These are phyloP conservation scores for Aleiodes sp. DNA, from an alignment of 1,140 invertebrate species.

Conservation along the genomic window DNA sequence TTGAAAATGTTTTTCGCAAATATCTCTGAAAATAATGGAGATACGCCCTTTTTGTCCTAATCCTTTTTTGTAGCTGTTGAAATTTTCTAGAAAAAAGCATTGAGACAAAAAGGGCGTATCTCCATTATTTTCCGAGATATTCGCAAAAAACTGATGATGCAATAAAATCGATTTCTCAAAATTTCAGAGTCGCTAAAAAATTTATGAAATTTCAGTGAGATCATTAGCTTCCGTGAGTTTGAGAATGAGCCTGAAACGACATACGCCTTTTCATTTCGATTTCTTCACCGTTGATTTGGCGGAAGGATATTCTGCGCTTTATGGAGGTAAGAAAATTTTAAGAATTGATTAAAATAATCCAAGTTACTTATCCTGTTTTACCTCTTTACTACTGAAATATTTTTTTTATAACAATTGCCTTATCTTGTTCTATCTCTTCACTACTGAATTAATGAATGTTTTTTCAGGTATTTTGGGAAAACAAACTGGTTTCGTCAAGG, in stretches of 20 bases:
- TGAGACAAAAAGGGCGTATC: too few relatives aligned
- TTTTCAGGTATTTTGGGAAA: conserved; percentile 79
- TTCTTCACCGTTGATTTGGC: conserved; percentile 75
- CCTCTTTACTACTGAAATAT: background rate
- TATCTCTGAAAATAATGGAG: too few relatives aligned
- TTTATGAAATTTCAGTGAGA: conserved; percentile 70
- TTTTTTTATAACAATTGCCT: conserved; percentile 72
- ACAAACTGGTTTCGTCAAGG: conserved; percentile 80
- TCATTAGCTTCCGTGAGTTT: conserved; percentile 90
- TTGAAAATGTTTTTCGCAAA: background rate
- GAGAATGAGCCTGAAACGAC: conserved; percentile 75
- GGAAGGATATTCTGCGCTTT: conserved; percentile 61
- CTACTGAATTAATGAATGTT: conserved; percentile 2
- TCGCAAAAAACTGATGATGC: too few relatives aligned
- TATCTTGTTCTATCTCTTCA: conserved; percentile 67
- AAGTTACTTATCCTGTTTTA: too few relatives aligned
- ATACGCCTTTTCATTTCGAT: conserved; percentile 80
- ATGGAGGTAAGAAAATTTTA: conserved; percentile 52
- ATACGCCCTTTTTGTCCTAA: too few relatives aligned
- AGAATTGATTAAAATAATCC: background rate
- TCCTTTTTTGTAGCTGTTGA: too few relatives aligned
- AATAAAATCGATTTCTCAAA: too few relatives aligned
- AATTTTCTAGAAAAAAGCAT: too few relatives aligned
- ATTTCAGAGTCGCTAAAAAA: background rate
- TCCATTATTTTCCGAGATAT: too few relatives aligned